Evolutionary conservation across 2,888 invertebrate species (phyloP), one percentile per base, ranked within the genome.

Genomic region (Lacanobia oleracea): DNA sequence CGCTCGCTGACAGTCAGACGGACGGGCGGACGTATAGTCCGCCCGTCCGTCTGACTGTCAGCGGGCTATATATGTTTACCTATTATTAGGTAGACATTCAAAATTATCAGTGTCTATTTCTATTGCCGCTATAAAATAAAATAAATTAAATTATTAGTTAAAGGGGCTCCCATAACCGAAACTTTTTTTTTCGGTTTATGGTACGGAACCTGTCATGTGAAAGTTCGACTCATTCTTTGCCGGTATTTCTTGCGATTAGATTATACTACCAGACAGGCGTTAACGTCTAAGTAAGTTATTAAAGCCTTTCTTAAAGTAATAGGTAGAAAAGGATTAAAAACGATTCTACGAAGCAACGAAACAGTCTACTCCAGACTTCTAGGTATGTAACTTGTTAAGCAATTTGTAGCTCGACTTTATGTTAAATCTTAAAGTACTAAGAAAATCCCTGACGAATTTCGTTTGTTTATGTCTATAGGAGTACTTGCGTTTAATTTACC

Each of bases 401-500:
- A 65, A 76, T 57, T 76, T 68, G 27, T 50, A 54, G 40, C 45
- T 77, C 65, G 43, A 65, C 43, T 53, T 61, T 53, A 37, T 37
- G 45, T 50, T 37, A 61, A 74, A 67, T 64, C 66, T 60, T 33
- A 43, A 54, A 54, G 50, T 40, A 70, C 66, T 77, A 43, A 48
- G n/a, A 53, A 67, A 62, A 61, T 50, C 60, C 18, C 21, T 48
- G 50, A 21, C 16, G n/a, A 79, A 50, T 68, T 60, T 53, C 23
- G 33, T 79, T 72, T 68, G 72, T 82, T 79, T 71, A 72, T 40
- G 50, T 68, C 63, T 37, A 61, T 18, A 67, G 57, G 60, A 70
- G 27, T 43, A 62, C 74, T 73, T 65, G 56, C 64, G 59, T 77
- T 80, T 73, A 79, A 79, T 77, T 77, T 75, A 79, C 69, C 37